These are phyloP conservation scores for Okapia johnstoni DNA, from an alignment of 2,113 vertebrate species.

Conservation along the genomic window DNA sequence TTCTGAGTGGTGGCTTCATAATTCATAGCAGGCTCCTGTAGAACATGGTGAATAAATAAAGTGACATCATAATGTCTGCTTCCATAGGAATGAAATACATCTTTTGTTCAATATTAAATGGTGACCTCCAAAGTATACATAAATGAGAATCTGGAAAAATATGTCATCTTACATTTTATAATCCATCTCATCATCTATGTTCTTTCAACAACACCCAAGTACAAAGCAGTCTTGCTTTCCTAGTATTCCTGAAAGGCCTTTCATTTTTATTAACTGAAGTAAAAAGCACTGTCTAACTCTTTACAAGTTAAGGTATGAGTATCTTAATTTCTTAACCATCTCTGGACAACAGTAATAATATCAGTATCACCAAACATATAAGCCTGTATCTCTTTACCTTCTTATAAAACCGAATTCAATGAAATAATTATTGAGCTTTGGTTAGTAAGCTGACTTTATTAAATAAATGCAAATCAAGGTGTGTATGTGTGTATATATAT, in stretches of 20 bases:
- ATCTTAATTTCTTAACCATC: conserved; percentile 14
- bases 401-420: neutral
- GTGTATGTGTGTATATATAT: neutral
- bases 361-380: neutral
- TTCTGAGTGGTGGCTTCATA: conserved; percentile 76
- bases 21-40: conserved; percentile 72
- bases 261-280: conserved; percentile 48
- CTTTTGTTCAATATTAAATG: conserved; percentile 64
- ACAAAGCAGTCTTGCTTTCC: conserved; percentile 22
- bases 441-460: neutral
- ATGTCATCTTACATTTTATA: conserved; percentile 50
- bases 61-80: conserved; percentile 76
- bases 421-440: neutral
- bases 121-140: conserved; percentile 71
- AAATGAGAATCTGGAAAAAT: conserved; percentile 36
- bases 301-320: neutral
- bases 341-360: neutral
- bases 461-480: neutral
- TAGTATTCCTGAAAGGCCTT: neutral
- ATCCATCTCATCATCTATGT: neutral
- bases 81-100: conserved; percentile 62
- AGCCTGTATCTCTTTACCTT: neutral
- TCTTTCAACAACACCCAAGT: neutral
- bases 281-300: neutral
- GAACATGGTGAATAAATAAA: conserved; percentile 49